These are phyloP conservation scores for Coregonus clupeaformis DNA, from an alignment of 2,113 vertebrate species.

Conservation along the genomic window DNA sequence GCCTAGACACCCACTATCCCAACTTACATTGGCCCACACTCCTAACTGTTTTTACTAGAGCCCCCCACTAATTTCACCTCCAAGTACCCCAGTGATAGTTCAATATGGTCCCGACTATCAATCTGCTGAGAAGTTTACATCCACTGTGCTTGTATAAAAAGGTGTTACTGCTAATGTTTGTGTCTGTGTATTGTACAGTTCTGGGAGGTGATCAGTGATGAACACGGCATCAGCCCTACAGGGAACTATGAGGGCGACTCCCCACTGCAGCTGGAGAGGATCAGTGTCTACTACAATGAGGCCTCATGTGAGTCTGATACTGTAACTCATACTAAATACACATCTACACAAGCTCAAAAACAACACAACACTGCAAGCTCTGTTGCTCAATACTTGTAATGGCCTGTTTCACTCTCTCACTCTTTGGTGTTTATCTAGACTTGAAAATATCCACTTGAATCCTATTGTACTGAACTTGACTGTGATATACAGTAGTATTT, in stretches of 20 bases:
- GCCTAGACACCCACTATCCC: not conserved
- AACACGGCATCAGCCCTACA: conserved; percentile 84
- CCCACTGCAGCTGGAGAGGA: conserved; percentile 83
- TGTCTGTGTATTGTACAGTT: conserved; percentile 65
- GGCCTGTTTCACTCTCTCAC: not conserved
- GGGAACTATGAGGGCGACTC: conserved; percentile 86
- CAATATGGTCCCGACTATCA: not conserved
- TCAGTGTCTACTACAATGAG: conserved; percentile 88
- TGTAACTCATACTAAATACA: not conserved
- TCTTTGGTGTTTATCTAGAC: not conserved
- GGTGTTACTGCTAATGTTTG: not conserved
- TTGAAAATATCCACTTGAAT: not conserved
- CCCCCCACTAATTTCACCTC: not conserved
- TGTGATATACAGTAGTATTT: too few species aligned
- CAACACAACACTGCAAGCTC: too few species aligned
- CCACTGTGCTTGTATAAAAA: not conserved
- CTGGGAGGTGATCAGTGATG: conserved; percentile 88
- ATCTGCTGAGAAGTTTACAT: not conserved
- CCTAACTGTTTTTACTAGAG: too few species aligned
- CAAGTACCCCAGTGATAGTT: not conserved
- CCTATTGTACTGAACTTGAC: too few species aligned
- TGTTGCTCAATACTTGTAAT: not conserved
- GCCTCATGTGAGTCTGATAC: conserved; percentile 78
- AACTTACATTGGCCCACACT: not conserved
- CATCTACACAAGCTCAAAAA: not conserved